A percentile compares a stretch with the other conserved stretches of the same genome.
These are phyloP conservation scores for Netelia inedita DNA, from an alignment of 2,888 invertebrate genomes.

Conservation along the genomic window DNA sequence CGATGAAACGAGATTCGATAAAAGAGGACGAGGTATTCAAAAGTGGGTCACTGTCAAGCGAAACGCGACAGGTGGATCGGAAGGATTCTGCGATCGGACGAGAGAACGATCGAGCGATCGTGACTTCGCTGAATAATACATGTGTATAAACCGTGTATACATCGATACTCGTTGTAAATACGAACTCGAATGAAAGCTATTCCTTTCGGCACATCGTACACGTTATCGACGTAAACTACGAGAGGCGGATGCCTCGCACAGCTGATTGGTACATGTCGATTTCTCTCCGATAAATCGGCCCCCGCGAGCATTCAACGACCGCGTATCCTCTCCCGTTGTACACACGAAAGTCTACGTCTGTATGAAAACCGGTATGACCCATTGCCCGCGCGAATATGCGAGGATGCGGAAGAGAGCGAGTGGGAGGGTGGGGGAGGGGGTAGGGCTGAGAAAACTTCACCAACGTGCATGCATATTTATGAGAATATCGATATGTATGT, in stretches of 20 bases:
- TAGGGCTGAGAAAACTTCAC: neutral
- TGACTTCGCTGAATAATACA: neutral
- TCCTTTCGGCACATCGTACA: neutral
- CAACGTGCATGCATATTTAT: neutral
- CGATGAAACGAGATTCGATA: neutral
- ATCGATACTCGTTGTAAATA: neutral
- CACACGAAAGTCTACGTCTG: neutral
- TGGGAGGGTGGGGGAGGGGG: too few species aligned
- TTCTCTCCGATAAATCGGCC: constrained; percentile 25
- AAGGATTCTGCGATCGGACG: constrained; percentile 6
- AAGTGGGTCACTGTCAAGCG: constrained; percentile 30
- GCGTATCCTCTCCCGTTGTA: neutral
- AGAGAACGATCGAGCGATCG: neutral
- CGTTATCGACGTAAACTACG: neutral
- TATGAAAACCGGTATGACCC: constrained; percentile 27
- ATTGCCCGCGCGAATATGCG: neutral
- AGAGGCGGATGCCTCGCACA: neutral
- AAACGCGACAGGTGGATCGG: constrained; percentile 1
- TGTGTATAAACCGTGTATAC: constrained; percentile 2
- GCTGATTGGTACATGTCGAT: constrained; percentile 32
- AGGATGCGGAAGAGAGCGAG: neutral
- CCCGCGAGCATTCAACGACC: neutral
- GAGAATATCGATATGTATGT: too few species aligned
- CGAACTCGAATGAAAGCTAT: constrained; percentile 9
- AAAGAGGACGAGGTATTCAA: constrained; percentile 4